Percentiles rank a stretch among this genome's conserved stretches.
These are phyloP conservation scores for Aphidoletes aphidimyza DNA, from an alignment of 2,888 invertebrate genomes.

Conservation along the genomic window DNA sequence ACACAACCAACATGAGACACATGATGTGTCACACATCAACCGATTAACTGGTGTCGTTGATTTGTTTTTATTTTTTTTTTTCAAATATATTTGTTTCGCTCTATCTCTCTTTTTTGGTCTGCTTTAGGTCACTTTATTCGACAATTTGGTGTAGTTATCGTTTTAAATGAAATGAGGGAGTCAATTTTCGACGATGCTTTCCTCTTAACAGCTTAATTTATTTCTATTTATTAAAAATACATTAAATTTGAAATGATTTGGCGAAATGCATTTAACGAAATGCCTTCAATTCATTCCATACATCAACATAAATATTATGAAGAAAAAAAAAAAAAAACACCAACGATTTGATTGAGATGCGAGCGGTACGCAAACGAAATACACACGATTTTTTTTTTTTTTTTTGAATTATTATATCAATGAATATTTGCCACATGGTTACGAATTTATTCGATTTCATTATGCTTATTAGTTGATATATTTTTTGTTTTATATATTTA, in stretches of 20 bases:
- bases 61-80: too few species aligned
- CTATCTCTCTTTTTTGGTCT: too few species aligned
- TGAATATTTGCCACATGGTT: neutral
- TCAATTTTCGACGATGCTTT: constrained; percentile 28
- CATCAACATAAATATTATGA: neutral
- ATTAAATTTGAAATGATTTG: constrained; percentile 9
- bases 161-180: constrained; percentile 27
- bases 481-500: too few species aligned
- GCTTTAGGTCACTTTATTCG: too few species aligned
- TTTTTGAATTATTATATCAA: neutral
- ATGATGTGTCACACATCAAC: neutral
- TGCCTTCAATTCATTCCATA: neutral
- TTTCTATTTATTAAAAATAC: constrained; percentile 20
- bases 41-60: neutral
- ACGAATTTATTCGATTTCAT: neutral
- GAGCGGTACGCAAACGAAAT: too few species aligned
- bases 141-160: constrained; percentile 35
- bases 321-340: too few species aligned
- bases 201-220: constrained; percentile 8
- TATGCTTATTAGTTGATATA: neutral
- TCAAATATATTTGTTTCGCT: neutral
- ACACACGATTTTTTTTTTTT: too few species aligned
- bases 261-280: neutral
- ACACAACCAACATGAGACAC: neutral
- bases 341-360: too few species aligned